Base-by-base conservation (phyloP, 2,113 vertebrate species). In the Periophthalmodon schlosseri region DNA sequence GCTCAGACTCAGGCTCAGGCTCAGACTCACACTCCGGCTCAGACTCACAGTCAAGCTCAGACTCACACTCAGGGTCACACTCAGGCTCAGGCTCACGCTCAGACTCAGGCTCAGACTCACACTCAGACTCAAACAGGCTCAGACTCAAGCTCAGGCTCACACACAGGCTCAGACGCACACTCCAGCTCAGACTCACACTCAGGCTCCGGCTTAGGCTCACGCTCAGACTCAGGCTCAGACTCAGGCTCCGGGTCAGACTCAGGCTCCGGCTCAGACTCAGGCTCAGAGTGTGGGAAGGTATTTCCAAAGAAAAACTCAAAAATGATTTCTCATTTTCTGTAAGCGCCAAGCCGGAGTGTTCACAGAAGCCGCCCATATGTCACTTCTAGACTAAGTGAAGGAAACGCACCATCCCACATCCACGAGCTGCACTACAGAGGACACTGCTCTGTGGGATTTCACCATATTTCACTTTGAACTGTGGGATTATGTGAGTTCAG, bases 281-380 rank as follows among this genome's bases (percentile, higher is more conserved):
- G 3, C 28, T 33, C 24, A 24, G 15, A 63, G 60, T 63, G 60
- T 63, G 60, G 60, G 28, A 63, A 63, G 23, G 34, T 63, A 63
- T 63, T 63, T 63, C 60, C 60, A 63, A 63, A 34, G 60, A 34
- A 34, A 63, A 63, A 63, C 60, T 63, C 24, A 63, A 63, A 63
- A 63, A 63, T 33, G 60, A 63, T 63, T 63, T 63, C 60, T 63
- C 60, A 33, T 63, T 63, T 61, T 63, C 28, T 63, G 60, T 63
- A 63, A 63, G 60, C 34, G 60, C 60, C 60, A 34, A 63, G 60
- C 60, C 60, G 14, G 28, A 63, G 60, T 34, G 28, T 63, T 8
- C 60, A 63, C 24, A 63, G 60, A 63, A 34, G 60, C 60, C 34
- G 60, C 34, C 60, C 60, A 63, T 63, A 63, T 63, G 60, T 63